These are phyloP conservation scores for Lasius fuliginosus DNA, from an alignment of 2,888 invertebrate genomes.

Conservation along the genomic window DNA sequence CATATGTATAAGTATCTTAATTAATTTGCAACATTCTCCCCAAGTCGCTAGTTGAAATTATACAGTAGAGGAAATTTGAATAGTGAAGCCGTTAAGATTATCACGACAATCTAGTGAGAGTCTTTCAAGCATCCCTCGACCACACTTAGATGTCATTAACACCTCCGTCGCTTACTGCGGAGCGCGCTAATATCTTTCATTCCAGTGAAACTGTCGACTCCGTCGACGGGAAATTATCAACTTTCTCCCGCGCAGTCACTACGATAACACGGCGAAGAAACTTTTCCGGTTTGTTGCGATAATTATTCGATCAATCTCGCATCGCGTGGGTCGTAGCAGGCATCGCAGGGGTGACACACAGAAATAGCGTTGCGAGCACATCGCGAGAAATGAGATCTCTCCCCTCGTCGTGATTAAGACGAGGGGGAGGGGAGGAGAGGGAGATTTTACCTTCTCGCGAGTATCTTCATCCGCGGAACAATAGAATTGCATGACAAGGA, in stretches of 20 bases:
- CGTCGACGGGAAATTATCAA: neutral
- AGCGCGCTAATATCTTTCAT: slow-evolving; percentile 34
- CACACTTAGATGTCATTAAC: slow-evolving; percentile 45
- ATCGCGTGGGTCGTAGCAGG: slow-evolving; percentile 5
- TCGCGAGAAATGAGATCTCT: neutral
- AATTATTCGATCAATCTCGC: slow-evolving; percentile 44
- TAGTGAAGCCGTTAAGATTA: slow-evolving; percentile 32
- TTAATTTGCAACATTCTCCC: slow-evolving; percentile 25
- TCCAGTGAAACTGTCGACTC: slow-evolving; percentile 20
- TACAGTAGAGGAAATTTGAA: slow-evolving; percentile 21
- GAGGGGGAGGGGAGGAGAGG: no score
- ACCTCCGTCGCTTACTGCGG: slow-evolving; percentile 9
- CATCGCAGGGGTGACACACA: neutral
- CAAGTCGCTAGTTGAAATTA: slow-evolving; percentile 29
- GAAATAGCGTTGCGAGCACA: neutral
- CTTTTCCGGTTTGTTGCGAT: slow-evolving; percentile 22
- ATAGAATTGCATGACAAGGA: slow-evolving; percentile 44
- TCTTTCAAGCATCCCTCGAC: slow-evolving; percentile 41
- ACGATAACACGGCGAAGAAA: neutral
- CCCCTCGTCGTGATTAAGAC: slow-evolving; percentile 11
- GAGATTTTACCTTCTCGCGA: slow-evolving; percentile 9
- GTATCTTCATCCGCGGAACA: slow-evolving; percentile 28
- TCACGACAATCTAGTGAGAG: slow-evolving; percentile 39
- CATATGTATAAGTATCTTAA: slow-evolving; percentile 8
- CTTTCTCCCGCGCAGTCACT: neutral